These are phyloP conservation scores for Xerus rutilus DNA, from an alignment of 2,797 vertebrate species.

Conservation along the genomic window DNA sequence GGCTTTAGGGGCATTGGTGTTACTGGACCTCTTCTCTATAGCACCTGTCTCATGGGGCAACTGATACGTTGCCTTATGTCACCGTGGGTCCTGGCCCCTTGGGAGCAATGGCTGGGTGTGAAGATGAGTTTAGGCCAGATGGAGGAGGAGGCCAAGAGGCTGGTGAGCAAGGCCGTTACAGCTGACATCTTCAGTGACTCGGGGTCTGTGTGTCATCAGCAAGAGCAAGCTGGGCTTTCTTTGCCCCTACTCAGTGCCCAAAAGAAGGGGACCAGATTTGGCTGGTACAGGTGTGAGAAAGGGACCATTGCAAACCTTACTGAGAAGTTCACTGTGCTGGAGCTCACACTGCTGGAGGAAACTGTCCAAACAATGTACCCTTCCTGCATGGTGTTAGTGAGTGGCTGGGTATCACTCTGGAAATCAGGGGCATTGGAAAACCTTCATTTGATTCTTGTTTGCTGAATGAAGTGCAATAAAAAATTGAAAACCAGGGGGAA, in stretches of 20 bases:
- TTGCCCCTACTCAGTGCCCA: conserved; percentile 94
- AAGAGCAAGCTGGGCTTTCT: conserved; percentile 96
- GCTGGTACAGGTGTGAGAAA: conserved; percentile 95
- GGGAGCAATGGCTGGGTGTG: conserved; percentile 98
- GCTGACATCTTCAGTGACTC: conserved; percentile 97
- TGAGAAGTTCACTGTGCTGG: conserved; percentile 89
- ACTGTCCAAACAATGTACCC: conserved; percentile 97
- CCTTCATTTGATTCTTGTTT: background rate
- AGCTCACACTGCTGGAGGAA: conserved; percentile 95
- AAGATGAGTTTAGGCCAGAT: conserved; percentile 95
- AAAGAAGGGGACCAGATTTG: conserved; percentile 96
- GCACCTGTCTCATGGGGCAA: conserved; percentile 98
- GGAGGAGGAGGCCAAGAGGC: conserved; percentile 94
- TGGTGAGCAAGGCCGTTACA: conserved; percentile 96
- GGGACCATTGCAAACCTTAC: conserved; percentile 94
- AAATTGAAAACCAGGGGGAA: background rate
- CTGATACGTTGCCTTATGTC: conserved; percentile 97
- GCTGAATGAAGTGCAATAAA: conserved; percentile 75
- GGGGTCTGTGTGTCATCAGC: conserved; percentile 96
- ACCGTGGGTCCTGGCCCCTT: conserved; percentile 99
- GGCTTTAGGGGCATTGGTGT: conserved; percentile 97
- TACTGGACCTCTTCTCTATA: conserved; percentile 96
- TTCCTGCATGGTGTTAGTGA: conserved; percentile 88
- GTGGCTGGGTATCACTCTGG: background rate
- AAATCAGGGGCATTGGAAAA: background rate